Base-by-base conservation (phyloP, 1,140 invertebrate genomes). In the Cydia splendana region DNA sequence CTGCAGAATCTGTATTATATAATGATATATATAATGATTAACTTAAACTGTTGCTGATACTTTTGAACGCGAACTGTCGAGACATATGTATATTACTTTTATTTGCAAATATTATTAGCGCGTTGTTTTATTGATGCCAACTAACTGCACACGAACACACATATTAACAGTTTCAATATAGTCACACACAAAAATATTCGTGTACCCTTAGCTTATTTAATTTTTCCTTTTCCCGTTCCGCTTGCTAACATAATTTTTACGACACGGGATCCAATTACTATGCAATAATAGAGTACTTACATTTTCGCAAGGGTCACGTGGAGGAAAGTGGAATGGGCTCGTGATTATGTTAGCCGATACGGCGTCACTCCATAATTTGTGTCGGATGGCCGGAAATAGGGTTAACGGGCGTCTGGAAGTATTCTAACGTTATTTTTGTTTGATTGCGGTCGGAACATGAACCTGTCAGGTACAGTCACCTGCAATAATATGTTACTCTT, bases 271-370 rank as follows among this genome's bases (percentile, higher is more conserved):
- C 20, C 57, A 62, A 62, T 62, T 62, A 62, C 57, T 24, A 62
- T 20, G 57, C 57, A 62, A 62, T 62, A 62, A 62, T 24, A 62
- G 24, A 62, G 57, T 62, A 62, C 57, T 62, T 62, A 20, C 57
- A 62, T 24, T 62, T 62, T 62, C 18, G 57, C 20, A 53, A 62
- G 57, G 57, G 57, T 62, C 57, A 62, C 18, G 9, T 7, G 53
- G n/a, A n/a, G 18, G 20, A 24, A 62, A 62, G 57, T 24, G 57
- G 57, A 15, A 57, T 7, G 20, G n/a, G 57, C 18, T 62, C 15
- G 57, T 62, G 57, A 38, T 71, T 71, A 38, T 18, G 67, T 71
- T 71, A 18, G 34, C 34, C 15, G 6, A 42, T 42, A 38, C 30
- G 34, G 20, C 67, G 34, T 69, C 65, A 18, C 65, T 67, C 13